phyloP scores from a whole-genome alignment of 2,113 vertebrate genomes.

The Vombatus ursinus region DNA sequence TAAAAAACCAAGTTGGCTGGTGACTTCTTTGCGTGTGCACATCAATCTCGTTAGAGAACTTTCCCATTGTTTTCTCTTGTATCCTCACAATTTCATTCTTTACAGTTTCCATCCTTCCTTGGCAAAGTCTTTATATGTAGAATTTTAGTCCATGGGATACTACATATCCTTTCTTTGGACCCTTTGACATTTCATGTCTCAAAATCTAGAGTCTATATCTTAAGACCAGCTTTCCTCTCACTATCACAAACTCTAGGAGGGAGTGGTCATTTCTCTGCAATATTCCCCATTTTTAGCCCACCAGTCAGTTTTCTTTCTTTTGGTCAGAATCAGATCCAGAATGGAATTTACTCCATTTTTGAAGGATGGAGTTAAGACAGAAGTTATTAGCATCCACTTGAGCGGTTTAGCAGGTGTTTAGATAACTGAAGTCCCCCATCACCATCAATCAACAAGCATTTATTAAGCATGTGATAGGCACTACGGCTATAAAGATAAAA shows the following conservation, averaged over 20 bases:
- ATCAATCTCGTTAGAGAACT: not conserved
- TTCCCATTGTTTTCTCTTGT: not conserved
- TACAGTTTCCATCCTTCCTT: not conserved
- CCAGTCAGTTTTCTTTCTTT: not conserved
- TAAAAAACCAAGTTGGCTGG: not conserved
- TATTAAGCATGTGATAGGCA: not conserved
- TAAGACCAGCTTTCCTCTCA: not conserved
- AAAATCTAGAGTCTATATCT: not conserved
- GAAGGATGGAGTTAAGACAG: not conserved
- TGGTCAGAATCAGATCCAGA: not conserved
- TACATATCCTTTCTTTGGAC: not conserved
- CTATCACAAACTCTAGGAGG: not conserved
- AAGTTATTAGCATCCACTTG: not conserved
- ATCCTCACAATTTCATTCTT: not conserved
- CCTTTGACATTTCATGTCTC: not conserved
- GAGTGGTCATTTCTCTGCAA: not conserved
- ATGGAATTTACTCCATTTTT: not conserved
- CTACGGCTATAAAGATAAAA: not conserved
- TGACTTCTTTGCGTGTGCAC: not conserved
- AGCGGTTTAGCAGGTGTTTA: not conserved
- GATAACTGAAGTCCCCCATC: not conserved
- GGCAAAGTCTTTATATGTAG: not conserved
- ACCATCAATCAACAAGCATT: not conserved
- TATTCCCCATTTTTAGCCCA: not conserved
- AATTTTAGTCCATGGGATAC: not conserved